Evolutionary conservation across 2,113 vertebrate genomes (phyloP), one percentile per base, ranked within the genome.

Genomic region (Piaya cayana): DNA sequence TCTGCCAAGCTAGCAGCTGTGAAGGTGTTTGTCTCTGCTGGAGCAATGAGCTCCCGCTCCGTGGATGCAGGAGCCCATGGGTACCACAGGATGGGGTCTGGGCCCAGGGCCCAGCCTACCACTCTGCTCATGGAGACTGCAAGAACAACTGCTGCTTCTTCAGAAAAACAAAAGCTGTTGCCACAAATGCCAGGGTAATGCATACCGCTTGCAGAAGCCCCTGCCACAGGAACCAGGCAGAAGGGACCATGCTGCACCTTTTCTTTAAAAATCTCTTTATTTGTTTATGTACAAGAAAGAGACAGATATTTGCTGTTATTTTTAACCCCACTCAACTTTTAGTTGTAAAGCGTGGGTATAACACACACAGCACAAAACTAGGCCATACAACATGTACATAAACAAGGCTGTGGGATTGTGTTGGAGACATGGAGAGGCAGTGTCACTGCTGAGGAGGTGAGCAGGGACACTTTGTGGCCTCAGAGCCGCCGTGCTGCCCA

Each of bases 341-440:
- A 20, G 4, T 25, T 42, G 25, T 55, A 6, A 63, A 42, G 34
- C 4, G 5, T 29, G 32, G 10, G n/a, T 53, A 43, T 13, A 75
- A 63, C 8, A 36, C 27, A 58, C 0, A 0, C 29, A 78, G 59
- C 64, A 47, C 50, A 62, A 68, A 68, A 8, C 42, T 49, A 52
- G 34, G 32, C 23, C 49, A 8, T 15, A 8, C 13, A 22, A 39
- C 21, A 16, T 0, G 7, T 26, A 42, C 9, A 13, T 17, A 37
- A 58, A 39, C 1, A 5, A 42, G 68, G 59, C 25, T 47, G 2
- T 50, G 63, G n/a, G 70, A 11, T 42, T 49, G 52, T 58, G 43
- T 2, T 15, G 37, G 82, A 45, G 80, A 15, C 18, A 29, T 0
- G 11, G 59, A 59, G 58, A 39, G 47, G 42, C 1, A 1, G 29